Evolutionary conservation across 2,888 invertebrate species (phyloP).

Genomic region (Cheilosia vernalis): DNA sequence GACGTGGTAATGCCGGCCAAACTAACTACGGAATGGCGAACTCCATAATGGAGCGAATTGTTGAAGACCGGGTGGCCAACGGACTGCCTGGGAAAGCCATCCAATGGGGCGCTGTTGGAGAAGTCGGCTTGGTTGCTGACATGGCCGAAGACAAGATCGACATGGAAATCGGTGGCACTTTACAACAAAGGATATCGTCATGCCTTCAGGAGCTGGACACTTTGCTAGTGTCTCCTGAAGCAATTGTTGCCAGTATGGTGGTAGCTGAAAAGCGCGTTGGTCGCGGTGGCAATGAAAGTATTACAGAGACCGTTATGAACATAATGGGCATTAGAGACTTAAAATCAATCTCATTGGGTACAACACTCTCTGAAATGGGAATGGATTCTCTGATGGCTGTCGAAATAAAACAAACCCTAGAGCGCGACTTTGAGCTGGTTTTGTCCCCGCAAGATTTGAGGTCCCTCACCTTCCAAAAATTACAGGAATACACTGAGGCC

Average conservation of each 20-base stretch:
- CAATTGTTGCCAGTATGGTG: constrained; percentile 92
- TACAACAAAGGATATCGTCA: constrained; percentile 93
- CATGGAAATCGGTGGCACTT: constrained; percentile 90
- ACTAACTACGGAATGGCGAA: constrained; percentile 93
- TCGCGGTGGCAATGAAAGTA: constrained; percentile 86
- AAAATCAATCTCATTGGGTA: constrained; percentile 88
- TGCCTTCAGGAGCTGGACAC: constrained; percentile 90
- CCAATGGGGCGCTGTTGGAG: constrained; percentile 97
- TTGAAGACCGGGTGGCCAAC: constrained; percentile 88
- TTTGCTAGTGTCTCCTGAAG: constrained; percentile 88
- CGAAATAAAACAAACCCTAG: constrained; percentile 96
- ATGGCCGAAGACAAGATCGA: constrained; percentile 88
- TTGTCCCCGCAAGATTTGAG: constrained; percentile 94
- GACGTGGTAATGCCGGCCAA: constrained; percentile 95
- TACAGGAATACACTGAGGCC: constrained; percentile 81
- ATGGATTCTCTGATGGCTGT: constrained; percentile 99
- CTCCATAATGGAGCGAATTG: constrained; percentile 94
- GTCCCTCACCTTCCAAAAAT: constrained; percentile 87
- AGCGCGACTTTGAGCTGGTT: constrained; percentile 94
- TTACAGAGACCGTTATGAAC: constrained; percentile 89
- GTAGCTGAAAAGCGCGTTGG: constrained; percentile 91
- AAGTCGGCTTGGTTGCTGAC: constrained; percentile 92
- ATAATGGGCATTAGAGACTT: constrained; percentile 88
- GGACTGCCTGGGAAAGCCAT: constrained; percentile 92
- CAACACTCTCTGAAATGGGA: constrained; percentile 94